Base-by-base conservation (phyloP, 2,797 vertebrate species). In the Crocodylus rhombifer region DNA sequence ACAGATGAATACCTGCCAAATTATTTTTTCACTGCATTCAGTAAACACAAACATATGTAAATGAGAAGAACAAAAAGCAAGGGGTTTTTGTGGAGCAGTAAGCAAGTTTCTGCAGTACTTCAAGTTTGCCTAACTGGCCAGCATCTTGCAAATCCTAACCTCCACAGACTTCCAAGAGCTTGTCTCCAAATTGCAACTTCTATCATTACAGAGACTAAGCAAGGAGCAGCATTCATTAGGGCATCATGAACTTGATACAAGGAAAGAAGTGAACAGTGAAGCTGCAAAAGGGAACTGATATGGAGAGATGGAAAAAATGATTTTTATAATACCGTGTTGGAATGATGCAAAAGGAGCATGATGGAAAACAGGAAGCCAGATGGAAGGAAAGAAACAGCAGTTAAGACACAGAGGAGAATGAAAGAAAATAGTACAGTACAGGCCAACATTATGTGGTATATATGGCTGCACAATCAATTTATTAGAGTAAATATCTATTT, bases 141-240 rank as follows among this genome's bases (percentile, higher is more conserved):
- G 42, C 42, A 42, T 42, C 42, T 42, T 9, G 42, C 42, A 42
- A 42, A 42, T 42, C 42, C 42, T 42, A 42, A 42, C 42, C 9
- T 42, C 42, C 42, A 42, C 42, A 42, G 42, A 42, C 42, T 42
- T 42, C 7, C 42, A 42, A 42, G 42, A 42, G 42, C 7, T 7
- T 42, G 42, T 42, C 42, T 42, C 42, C 42, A 42, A 9, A 42
- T 42, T 42, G 42, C 42, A 42, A 42, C 42, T 42, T 42, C 42
- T 42, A 42, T 42, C 42, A 42, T 42, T 42, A 42, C 42, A 42
- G 42, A 57, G 25, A 87, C 82, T 14, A 18, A 17, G 17, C 12
- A 81, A 6, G 11, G 23, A 3, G 2, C 20, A 56, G 30, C 0
- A 0, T 6, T 71, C 16, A 1, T 23, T n/a, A 13, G 2, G 9